Base-by-base conservation (phyloP, 2,113 vertebrate species). In the Todiramphus saurophagus region DNA sequence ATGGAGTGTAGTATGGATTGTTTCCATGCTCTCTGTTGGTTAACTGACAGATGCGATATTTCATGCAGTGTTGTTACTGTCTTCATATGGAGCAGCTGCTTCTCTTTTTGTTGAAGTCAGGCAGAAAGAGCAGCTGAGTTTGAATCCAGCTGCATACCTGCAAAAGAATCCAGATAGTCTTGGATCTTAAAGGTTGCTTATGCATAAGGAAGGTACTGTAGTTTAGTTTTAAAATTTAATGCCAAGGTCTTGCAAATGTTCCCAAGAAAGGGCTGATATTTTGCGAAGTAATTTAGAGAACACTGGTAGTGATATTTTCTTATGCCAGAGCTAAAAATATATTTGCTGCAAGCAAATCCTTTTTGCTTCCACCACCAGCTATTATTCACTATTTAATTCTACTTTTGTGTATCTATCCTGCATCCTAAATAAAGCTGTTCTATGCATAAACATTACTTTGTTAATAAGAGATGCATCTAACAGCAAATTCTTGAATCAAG, bases 171-270 rank as follows among this genome's bases (percentile, higher is more conserved):
- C 2, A 35, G 16, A 43, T 83, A 75, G 72, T 75, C 76, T 64
- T 37, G 79, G 51, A 53, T 83, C 83, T 62, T 87, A 96, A 56
- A 89, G 80, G 44, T 90, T 96, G 70, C 67, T 88, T 89, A 62
- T 83, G 68, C 43, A 20, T 83, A 78, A 78, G 76, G 80, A 82
- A 89, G 51, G 58, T 79, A 87, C 93, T 30, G 25, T 41, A 68
- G 56, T 94, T 93, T 55, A 74, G 90, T 86, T 78, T 78, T 75
- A 68, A 92, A 87, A 90, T 96, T 64, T 89, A 89, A 89, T 94
- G 75, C 43, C 30, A 37, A 66, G 37, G 30, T 74, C 88, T 92
- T 91, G 63, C 69, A 88, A 90, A 63, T 70, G 37, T 94, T 88
- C 75, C 74, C 59, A 92, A 75, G 73, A 43, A 95, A 87, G 44